These are phyloP conservation scores for Physocephala rufipes DNA, from an alignment of 2,888 invertebrate genomes.

Conservation along the genomic window DNA sequence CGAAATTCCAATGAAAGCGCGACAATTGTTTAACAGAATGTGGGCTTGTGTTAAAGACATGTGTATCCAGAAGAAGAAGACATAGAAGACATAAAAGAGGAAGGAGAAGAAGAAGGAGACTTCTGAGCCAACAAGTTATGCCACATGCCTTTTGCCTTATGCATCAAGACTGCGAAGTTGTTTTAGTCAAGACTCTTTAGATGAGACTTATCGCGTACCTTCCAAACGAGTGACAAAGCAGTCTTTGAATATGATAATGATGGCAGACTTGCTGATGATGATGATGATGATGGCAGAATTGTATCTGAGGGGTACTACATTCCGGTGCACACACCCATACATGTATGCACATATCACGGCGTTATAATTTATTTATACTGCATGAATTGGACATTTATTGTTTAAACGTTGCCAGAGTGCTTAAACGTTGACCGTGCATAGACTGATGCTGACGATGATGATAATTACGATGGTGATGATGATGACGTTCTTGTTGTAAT, in stretches of 20 bases:
- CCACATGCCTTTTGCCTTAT: no score
- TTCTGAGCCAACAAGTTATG: no score
- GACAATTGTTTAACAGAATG: slow-evolving; percentile 35
- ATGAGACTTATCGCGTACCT: no score
- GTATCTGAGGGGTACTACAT: background rate
- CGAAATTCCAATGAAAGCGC: no score
- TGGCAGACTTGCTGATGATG: background rate
- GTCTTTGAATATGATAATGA: no score
- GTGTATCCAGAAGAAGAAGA: slow-evolving; percentile 21
- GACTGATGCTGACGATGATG: background rate
- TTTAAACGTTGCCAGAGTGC: slow-evolving; percentile 25
- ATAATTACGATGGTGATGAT: background rate
- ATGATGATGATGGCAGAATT: background rate
- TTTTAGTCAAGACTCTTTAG: no score
- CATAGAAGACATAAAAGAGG: background rate
- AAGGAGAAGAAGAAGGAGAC: background rate
- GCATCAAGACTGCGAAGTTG: no score
- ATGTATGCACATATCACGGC: slow-evolving; percentile 9
- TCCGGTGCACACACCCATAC: background rate
- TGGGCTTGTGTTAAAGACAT: slow-evolving; percentile 11
- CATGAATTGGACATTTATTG: slow-evolving; percentile 41
- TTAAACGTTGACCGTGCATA: background rate
- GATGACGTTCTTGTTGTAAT: background rate
- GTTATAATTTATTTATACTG: slow-evolving; percentile 39
- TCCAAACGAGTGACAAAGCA: no score